These are phyloP conservation scores for Ditylenchus weischeri DNA, from an alignment of 2,888 invertebrate species.

Conservation along the genomic window DNA sequence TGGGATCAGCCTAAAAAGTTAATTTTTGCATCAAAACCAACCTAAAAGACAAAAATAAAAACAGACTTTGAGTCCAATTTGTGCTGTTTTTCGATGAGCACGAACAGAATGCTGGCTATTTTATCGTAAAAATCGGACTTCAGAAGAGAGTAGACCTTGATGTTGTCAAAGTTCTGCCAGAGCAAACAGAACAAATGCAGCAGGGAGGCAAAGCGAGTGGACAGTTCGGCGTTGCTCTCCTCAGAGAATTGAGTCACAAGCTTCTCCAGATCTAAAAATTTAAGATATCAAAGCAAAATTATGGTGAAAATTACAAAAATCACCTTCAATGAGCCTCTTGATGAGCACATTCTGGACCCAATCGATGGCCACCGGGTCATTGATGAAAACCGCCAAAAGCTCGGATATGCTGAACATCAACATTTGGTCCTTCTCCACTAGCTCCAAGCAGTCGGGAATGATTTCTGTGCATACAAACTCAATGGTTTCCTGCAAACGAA, in stretches of 20 bases:
- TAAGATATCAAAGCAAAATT: no score
- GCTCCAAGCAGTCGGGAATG: conserved; percentile 22
- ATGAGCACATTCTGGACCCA: conserved; percentile 26
- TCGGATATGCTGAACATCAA: conserved; percentile 29
- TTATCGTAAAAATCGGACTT: conserved; percentile 19
- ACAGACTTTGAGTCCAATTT: conserved; percentile 1
- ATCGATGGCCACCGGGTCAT: conserved; percentile 24
- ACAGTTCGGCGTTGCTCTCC: neutral
- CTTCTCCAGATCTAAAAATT: conserved; percentile 11
- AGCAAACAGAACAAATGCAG: conserved; percentile 33
- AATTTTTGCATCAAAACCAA: neutral
- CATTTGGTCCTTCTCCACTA: conserved; percentile 25
- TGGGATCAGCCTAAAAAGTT: conserved; percentile 20
- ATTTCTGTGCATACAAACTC: conserved; percentile 30
- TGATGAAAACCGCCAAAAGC: conserved; percentile 23
- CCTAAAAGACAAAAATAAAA: neutral
- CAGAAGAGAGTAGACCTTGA: conserved; percentile 19
- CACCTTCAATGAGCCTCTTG: conserved; percentile 16
- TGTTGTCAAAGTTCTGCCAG: conserved; percentile 32
- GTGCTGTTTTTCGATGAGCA: conserved; percentile 2
- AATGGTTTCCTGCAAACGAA: conserved; percentile 21
- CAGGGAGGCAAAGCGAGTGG: conserved; percentile 23
- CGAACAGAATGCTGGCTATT: conserved; percentile 14
- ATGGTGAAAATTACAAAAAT: no score
- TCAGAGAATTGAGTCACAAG: conserved; percentile 11